Base-by-base conservation (phyloP, 2,888 invertebrate genomes). In the Pachydiplax longipennis region DNA sequence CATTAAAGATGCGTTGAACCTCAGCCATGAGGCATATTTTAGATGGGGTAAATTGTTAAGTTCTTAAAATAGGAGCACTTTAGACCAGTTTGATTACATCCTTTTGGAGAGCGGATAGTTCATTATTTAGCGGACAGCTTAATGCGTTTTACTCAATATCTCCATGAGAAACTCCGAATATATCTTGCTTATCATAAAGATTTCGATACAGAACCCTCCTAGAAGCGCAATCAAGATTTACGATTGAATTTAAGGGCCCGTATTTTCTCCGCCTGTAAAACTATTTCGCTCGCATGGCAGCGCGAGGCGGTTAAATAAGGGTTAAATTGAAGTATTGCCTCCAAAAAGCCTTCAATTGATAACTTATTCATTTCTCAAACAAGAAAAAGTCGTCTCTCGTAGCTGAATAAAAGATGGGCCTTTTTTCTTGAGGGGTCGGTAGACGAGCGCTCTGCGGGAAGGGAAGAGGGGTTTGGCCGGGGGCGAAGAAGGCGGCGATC, bases 281-380 rank as follows among this genome's bases (percentile, higher is more conserved):
- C 73, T 73, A 73, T 73, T 73, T 73, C 73, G 12, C 73, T 31
- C 31, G 25, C 31, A 22, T 53, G 53, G 65, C 22, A 25, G 25
- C 25, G 65, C 12, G n/a, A 65, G 22, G n/a, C 65, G 65, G 73
- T 73, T 31, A 73, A 73, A 73, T 73, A 73, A 73, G 31, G 73
- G 73, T 73, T 73, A 73, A 73, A 73, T 73, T 73, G 73, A 73
- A 73, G 73, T 31, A 73, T 73, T 73, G 73, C 73, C 31, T 31
- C 25, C 73, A 31, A 31, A 31, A 25, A 13, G 73, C 73, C 73
- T 73, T 73, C 73, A 73, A 73, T 73, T 73, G 73, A 73, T 73
- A 73, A 73, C 73, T 73, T 73, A 73, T 73, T 73, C 73, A 73
- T 73, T 73, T 73, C 73, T 73, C 73, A 73, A 73, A 73, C 73